Evolutionary conservation across 2,888 invertebrate genomes (phyloP).

Genomic region (Cataglyphis livida): DNA sequence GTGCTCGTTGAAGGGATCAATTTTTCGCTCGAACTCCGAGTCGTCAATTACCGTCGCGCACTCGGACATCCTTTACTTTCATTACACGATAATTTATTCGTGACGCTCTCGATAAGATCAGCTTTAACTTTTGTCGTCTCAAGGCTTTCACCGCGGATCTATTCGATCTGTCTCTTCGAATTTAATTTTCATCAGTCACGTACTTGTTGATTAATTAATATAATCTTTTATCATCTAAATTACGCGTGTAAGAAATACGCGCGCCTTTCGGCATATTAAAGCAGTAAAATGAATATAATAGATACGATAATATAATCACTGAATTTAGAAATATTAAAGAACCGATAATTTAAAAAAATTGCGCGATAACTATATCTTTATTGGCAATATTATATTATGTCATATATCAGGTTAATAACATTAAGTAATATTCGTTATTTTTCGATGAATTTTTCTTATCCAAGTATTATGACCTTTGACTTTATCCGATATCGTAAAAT

Average conservation of each 20-base stretch:
- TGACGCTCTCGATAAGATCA: conserved; percentile 28
- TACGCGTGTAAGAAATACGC: neutral
- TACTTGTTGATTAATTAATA: neutral
- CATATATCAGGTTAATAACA: neutral
- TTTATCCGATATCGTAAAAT: neutral
- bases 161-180: neutral
- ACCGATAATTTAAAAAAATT: neutral
- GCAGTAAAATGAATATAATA: neutral
- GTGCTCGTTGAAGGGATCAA: conserved; percentile 26
- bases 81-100: conserved; percentile 37
- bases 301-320: neutral
- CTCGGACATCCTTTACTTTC: conserved; percentile 27
- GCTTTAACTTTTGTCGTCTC: conserved; percentile 9
- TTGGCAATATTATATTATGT: neutral
- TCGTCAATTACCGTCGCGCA: conserved; percentile 29
- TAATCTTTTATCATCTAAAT: neutral
- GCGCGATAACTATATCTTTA: neutral
- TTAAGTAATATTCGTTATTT: neutral
- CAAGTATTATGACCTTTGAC: neutral
- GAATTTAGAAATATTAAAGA: neutral
- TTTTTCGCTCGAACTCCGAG: conserved; percentile 29
- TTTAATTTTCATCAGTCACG: conserved; percentile 14
- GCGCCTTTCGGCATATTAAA: neutral
- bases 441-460: conserved; percentile 1
- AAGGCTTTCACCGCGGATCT: neutral